Percentiles rank a stretch among this genome's conserved stretches.
These are phyloP conservation scores for Thaumetopoea pityocampa DNA, from an alignment of 1,140 invertebrate species.

Conservation along the genomic window DNA sequence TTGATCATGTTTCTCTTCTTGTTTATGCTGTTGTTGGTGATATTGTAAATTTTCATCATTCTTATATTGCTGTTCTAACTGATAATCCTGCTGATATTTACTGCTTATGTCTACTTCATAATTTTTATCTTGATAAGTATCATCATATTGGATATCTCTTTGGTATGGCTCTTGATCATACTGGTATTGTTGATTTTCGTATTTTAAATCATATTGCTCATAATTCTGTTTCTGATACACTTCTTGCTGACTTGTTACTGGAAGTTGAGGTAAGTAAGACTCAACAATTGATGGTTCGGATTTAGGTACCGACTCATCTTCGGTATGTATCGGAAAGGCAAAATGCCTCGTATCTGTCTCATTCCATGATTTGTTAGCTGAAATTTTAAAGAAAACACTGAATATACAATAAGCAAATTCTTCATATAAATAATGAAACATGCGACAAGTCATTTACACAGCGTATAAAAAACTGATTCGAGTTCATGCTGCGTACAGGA, in stretches of 20 bases:
- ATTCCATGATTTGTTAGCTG: conserved; percentile 67
- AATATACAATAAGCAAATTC: conserved; percentile 34
- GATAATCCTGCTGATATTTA: conserved; percentile 20
- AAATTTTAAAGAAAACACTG: conserved; percentile 46
- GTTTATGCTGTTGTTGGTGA: conserved; percentile 31
- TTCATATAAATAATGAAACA: conserved; percentile 39
- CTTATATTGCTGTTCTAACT: conserved; percentile 20
- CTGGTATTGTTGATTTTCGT: conserved; percentile 30
- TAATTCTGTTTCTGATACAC: conserved; percentile 40
- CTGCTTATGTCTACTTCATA: too few species aligned
- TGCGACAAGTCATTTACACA: conserved; percentile 35
- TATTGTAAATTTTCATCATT: conserved; percentile 45
- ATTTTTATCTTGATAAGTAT: conserved; percentile 38
- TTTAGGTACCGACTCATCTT: conserved; percentile 46
- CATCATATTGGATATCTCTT: conserved; percentile 65
- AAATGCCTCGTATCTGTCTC: conserved; percentile 56
- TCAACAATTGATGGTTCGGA: conserved; percentile 48
- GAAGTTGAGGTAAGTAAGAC: conserved; percentile 45
- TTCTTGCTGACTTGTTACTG: conserved; percentile 55
- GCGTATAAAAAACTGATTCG: conserved; percentile 31
- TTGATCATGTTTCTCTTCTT: conserved; percentile 26
- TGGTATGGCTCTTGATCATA: conserved; percentile 30
- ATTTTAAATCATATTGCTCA: conserved; percentile 30
- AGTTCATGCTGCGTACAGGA: conserved; percentile 33
- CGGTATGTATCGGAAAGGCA: conserved; percentile 49